Conservation (phyloP, 2,113 vertebrate species). For the Nycticorax nycticorax region DNA sequence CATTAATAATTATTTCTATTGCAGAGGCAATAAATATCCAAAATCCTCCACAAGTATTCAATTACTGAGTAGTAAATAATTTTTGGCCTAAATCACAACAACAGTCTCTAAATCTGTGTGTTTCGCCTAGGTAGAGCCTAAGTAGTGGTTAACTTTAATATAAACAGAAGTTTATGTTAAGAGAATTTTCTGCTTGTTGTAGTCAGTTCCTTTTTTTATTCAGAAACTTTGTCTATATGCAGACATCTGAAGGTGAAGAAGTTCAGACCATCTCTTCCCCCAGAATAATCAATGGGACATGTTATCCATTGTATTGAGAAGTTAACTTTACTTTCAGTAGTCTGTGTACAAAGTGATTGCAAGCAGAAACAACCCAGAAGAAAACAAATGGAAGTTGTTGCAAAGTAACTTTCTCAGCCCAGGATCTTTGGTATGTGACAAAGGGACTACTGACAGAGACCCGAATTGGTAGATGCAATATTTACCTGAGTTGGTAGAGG, state of each 20-base stretch:
- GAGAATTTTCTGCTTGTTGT: not conserved
- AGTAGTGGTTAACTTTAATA: not conserved
- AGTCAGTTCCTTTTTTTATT: not conserved
- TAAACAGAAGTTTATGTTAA: not conserved
- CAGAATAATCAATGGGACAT: not conserved
- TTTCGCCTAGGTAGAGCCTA: not conserved
- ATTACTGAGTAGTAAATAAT: not conserved
- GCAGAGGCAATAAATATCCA: not conserved
- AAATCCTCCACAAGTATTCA: not conserved
- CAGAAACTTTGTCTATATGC: not conserved
- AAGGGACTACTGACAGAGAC: not conserved
- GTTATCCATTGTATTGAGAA: not conserved
- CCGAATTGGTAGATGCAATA: not conserved
- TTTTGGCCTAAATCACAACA: not conserved
- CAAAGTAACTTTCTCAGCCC: not conserved
- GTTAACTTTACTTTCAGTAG: not conserved
- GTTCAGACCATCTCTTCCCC: not conserved
- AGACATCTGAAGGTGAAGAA: not conserved
- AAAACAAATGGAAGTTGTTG: not conserved
- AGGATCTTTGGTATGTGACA: accelerated
- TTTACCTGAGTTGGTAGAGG: not conserved
- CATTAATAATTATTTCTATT: not conserved
- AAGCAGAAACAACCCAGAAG: not conserved
- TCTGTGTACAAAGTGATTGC: not conserved
- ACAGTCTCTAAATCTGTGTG: not conserved